These are phyloP conservation scores for Acronicta aceris DNA, from an alignment of 2,888 invertebrate genomes.

Conservation along the genomic window DNA sequence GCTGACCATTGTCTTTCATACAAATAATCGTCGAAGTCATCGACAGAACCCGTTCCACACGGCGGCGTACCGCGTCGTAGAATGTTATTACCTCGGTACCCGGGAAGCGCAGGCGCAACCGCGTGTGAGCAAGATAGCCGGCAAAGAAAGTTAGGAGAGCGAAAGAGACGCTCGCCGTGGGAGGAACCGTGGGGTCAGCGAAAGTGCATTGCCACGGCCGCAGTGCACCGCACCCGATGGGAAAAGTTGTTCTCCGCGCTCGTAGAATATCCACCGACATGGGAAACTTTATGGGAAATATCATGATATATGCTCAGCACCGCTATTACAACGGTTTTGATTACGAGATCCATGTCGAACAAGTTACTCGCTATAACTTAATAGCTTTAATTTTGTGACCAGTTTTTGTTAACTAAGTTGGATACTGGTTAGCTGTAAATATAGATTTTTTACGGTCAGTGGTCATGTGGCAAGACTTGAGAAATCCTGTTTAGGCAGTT, in stretches of 20 bases:
- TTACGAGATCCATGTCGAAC: conserved; percentile 16
- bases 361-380: conserved; percentile 6
- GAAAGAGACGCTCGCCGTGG: conserved; percentile 80
- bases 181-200: conserved; percentile 88
- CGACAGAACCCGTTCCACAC: conserved; percentile 88
- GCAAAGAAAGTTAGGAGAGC: conserved; percentile 75
- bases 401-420: conserved; percentile 8
- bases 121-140: conserved; percentile 72
- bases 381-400: conserved; percentile 15
- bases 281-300: conserved; percentile 74
- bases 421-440: conserved; percentile 4
- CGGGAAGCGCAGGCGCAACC: conserved; percentile 86
- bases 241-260: conserved; percentile 80
- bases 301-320: conserved; percentile 49
- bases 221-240: conserved; percentile 83
- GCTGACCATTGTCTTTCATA: conserved; percentile 83
- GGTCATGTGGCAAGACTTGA: conserved; percentile 19
- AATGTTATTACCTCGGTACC: conserved; percentile 85
- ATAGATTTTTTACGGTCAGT: conserved; percentile 32
- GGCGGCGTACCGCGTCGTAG: conserved; percentile 87
- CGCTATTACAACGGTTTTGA: conserved; percentile 48
- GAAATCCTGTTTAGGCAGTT: conserved; percentile 25
- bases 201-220: conserved; percentile 89
- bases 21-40: conserved; percentile 86
- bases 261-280: conserved; percentile 76